Evolutionary conservation across 2,888 invertebrate species (phyloP).

Genomic region (Argyresthia albistria): DNA sequence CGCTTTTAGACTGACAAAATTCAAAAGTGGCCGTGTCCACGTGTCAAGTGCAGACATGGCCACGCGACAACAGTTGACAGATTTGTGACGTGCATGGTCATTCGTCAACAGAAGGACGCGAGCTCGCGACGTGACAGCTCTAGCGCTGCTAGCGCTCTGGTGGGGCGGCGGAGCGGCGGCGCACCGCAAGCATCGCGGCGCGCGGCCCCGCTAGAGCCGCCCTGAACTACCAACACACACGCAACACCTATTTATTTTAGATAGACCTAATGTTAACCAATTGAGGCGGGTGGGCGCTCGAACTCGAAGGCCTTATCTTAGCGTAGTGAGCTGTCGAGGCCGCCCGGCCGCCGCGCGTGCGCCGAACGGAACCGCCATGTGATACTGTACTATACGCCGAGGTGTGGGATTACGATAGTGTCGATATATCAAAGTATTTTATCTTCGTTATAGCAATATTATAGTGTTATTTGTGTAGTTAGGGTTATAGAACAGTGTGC

Average conservation of each 20-base stretch:
- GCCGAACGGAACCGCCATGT: conserved; percentile 31
- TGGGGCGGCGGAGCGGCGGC: conserved; percentile 36
- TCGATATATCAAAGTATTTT: conserved; percentile 24
- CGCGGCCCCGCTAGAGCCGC: conserved; percentile 65
- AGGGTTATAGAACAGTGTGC: conserved; percentile 26
- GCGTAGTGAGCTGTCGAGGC: conserved; percentile 35
- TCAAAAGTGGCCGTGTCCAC: too few relatives aligned
- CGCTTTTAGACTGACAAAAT: too few relatives aligned
- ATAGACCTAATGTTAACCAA: conserved; percentile 68
- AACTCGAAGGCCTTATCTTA: conserved; percentile 29
- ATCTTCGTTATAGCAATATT: conserved; percentile 37
- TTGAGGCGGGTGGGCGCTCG: conserved; percentile 45
- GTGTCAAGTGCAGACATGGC: too few relatives aligned
- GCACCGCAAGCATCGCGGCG: conserved; percentile 72
- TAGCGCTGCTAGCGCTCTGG: conserved; percentile 49
- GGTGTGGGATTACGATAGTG: conserved; percentile 18
- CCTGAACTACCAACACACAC: conserved; percentile 39
- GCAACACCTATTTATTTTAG: conserved; percentile 57
- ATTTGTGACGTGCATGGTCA: too few relatives aligned
- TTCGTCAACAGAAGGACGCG: too few relatives aligned
- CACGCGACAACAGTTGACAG: too few relatives aligned
- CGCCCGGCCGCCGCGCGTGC: conserved; percentile 26
- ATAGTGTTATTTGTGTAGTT: conserved; percentile 31
- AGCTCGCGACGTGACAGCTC: conserved; percentile 36
- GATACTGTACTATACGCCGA: conserved; percentile 22